phyloP scores from a whole-genome alignment of 2,797 vertebrate species.

The Rhabdomys pumilio region DNA sequence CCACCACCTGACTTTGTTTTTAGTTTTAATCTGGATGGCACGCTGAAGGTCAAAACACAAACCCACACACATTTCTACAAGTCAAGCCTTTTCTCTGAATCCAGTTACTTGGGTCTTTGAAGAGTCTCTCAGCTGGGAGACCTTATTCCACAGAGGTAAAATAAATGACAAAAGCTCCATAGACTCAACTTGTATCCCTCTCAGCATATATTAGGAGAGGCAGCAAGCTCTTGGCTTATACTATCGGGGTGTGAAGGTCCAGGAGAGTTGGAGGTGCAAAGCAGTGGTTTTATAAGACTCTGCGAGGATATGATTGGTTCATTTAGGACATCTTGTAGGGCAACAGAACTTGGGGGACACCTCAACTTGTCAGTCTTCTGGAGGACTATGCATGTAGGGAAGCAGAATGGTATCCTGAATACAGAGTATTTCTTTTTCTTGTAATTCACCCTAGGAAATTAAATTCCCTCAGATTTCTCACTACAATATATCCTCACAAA shows the following conservation, averaged over 20 bases:
- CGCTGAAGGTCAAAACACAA: background rate
- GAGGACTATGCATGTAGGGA: background rate
- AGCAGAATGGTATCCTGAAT: background rate
- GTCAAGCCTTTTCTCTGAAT: background rate
- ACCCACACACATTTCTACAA: background rate
- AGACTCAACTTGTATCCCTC: background rate
- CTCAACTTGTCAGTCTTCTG: background rate
- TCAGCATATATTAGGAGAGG: background rate
- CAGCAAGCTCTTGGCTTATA: background rate
- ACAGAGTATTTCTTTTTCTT: background rate
- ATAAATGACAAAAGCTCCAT: background rate
- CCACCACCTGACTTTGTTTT: background rate
- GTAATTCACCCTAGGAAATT: background rate
- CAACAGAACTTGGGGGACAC: background rate
- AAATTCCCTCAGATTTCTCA: background rate
- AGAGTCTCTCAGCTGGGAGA: background rate
- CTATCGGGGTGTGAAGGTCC: background rate
- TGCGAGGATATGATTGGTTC: background rate
- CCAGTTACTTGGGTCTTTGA: background rate
- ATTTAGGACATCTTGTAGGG: background rate
- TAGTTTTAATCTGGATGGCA: background rate
- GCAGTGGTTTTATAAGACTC: background rate
- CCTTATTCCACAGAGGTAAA: background rate
- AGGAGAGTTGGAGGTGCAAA: background rate
- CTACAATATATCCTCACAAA: background rate